phyloP scores from a whole-genome alignment of 2,113 vertebrate species.

The Colaptes auratus region DNA sequence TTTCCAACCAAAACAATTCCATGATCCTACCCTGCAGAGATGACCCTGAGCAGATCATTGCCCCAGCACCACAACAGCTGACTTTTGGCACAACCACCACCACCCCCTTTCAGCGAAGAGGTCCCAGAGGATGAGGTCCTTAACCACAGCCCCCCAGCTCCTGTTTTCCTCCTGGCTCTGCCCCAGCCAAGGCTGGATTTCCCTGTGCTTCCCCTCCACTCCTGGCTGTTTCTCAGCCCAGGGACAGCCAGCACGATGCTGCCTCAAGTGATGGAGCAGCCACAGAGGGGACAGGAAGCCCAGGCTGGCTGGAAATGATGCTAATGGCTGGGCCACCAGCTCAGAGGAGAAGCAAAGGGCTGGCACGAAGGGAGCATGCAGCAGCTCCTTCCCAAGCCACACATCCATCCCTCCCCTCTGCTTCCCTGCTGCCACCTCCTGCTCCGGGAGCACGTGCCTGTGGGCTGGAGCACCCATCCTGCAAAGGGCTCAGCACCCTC shows the following conservation, averaged over 20 bases:
- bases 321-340: not conserved
- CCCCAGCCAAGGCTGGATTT: not conserved
- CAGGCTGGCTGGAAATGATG: not conserved
- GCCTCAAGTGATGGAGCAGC: not conserved
- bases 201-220: not conserved
- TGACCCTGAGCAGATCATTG: fast-evolving
- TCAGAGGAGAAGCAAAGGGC: not conserved
- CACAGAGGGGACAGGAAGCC: not conserved
- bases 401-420: not conserved
- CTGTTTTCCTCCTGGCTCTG: not conserved
- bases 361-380: not conserved
- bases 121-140: not conserved
- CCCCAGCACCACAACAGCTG: fast-evolving
- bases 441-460: fast-evolving
- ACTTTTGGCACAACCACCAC: not conserved
- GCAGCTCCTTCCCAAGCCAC: not conserved
- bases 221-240: not conserved
- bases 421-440: not conserved
- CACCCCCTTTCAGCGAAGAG: not conserved
- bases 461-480: not conserved
- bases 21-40: not conserved
- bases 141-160: not conserved
- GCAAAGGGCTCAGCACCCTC: not conserved
- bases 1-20: too few species aligned
- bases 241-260: not conserved